Conservation (phyloP, 2,113 vertebrate species). For the Rissa tridactyla region DNA sequence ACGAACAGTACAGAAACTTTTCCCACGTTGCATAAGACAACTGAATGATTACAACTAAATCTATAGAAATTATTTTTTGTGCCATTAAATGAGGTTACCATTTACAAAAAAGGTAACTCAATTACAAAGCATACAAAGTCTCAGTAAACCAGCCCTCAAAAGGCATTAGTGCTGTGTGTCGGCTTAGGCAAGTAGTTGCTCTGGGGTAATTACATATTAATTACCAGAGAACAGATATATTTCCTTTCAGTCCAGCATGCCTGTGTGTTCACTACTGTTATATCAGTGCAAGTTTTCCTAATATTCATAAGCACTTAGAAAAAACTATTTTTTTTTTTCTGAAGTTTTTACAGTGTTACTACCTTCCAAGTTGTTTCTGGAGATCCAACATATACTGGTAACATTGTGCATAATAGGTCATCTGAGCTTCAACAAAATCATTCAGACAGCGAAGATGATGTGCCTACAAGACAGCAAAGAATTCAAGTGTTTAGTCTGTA, state of each 20-base stretch:
- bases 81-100: not conserved
- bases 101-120: not conserved
- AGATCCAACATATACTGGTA: conserved; percentile 99
- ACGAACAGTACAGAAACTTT: not conserved
- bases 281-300: not conserved
- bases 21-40: not conserved
- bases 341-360: not conserved
- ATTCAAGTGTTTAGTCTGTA: not conserved
- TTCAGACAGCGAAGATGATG: conserved; percentile 96
- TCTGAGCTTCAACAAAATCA: conserved; percentile 97
- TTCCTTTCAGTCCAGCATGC: not conserved
- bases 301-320: not conserved
- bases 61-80: not conserved
- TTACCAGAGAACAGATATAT: not conserved
- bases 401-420: conserved; percentile 96
- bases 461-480: conserved; percentile 74
- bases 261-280: not conserved
- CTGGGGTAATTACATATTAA: not conserved
- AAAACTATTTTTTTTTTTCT: not conserved
- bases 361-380: conserved; percentile 98
- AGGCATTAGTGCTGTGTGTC: not conserved
- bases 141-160: not conserved
- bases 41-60: not conserved
- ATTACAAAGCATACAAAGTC: not conserved
- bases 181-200: not conserved